Evolutionary conservation across 2,113 vertebrate genomes (phyloP).

Genomic region (Mormoops blainvillei): DNA sequence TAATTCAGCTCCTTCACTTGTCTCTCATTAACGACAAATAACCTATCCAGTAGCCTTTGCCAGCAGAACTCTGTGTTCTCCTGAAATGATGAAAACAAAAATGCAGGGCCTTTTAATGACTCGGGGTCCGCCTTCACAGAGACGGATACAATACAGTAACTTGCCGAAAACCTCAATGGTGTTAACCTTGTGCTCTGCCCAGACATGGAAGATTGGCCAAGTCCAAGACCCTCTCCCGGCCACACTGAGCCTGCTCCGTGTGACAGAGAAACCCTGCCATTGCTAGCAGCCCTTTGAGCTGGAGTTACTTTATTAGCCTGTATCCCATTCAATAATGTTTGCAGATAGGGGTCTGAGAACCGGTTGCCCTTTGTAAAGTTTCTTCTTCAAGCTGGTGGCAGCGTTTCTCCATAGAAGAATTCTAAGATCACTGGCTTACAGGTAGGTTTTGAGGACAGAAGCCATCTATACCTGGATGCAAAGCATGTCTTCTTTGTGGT

Average conservation of each 20-base stretch:
- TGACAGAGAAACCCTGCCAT: background rate
- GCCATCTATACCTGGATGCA: background rate
- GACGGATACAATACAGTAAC: constrained; percentile 10
- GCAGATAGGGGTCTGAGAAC: background rate
- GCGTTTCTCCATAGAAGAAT: background rate
- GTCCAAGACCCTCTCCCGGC: background rate
- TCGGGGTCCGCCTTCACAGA: background rate
- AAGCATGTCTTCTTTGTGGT: background rate
- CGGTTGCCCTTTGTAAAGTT: background rate
- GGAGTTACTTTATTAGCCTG: constrained; percentile 39
- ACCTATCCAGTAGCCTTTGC: background rate
- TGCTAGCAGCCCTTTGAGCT: background rate
- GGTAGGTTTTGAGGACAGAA: background rate
- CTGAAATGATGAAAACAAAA: constrained; percentile 30
- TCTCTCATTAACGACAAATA: background rate
- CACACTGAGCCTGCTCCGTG: background rate
- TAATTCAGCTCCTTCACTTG: background rate
- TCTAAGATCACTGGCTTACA: background rate
- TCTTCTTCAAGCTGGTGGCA: background rate
- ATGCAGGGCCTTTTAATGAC: background rate
- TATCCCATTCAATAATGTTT: background rate
- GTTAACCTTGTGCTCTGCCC: background rate
- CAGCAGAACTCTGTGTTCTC: background rate
- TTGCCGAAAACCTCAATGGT: background rate
- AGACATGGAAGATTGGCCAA: constrained; percentile 31